A percentile compares a stretch with the other conserved stretches of the same genome.
These are phyloP conservation scores for Xyrauchen texanus DNA, from an alignment of 2,113 vertebrate genomes.

Conservation along the genomic window DNA sequence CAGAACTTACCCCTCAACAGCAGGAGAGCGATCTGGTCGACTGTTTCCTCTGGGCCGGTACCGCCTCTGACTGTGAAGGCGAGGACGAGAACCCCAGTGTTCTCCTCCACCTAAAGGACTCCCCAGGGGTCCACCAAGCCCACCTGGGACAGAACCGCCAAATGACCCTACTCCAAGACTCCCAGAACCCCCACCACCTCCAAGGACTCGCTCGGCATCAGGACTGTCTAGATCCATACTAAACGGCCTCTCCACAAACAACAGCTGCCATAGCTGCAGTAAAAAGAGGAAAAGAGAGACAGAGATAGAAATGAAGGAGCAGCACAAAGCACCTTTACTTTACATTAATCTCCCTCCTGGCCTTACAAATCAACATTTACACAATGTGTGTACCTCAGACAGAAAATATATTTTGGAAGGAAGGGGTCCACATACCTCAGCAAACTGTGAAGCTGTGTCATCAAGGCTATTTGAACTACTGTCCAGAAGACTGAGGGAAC, in stretches of 20 bases:
- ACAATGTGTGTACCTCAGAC: neutral
- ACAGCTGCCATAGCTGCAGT: conserved; percentile 86
- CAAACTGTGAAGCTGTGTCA: conserved; percentile 88
- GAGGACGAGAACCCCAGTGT: conserved; percentile 85
- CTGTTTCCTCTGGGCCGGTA: conserved; percentile 86
- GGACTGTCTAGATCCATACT: conserved; percentile 80
- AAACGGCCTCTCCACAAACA: conserved; percentile 78
- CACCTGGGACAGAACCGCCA: conserved; percentile 74
- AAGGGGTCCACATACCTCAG: conserved; percentile 80
- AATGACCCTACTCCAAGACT: conserved; percentile 69
- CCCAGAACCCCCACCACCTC: conserved; percentile 61
- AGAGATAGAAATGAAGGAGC: neutral
- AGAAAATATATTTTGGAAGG: neutral
- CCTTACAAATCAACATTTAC: neutral
- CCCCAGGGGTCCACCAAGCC: conserved; percentile 70
- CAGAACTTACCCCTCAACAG: conserved; percentile 87
- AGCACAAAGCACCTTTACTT: neutral
- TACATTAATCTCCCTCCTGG: neutral
- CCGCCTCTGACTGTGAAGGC: conserved; percentile 82
- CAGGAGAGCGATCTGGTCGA: conserved; percentile 89
- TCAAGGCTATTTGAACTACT: conserved; percentile 78
- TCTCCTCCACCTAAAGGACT: conserved; percentile 72
- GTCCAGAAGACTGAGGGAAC: conserved; percentile 84
- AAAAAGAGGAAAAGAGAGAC: neutral
- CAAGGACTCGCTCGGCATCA: conserved; percentile 72